Evolutionary conservation across 2,113 vertebrate genomes (phyloP).

Genomic region (Peromyscus californicus): DNA sequence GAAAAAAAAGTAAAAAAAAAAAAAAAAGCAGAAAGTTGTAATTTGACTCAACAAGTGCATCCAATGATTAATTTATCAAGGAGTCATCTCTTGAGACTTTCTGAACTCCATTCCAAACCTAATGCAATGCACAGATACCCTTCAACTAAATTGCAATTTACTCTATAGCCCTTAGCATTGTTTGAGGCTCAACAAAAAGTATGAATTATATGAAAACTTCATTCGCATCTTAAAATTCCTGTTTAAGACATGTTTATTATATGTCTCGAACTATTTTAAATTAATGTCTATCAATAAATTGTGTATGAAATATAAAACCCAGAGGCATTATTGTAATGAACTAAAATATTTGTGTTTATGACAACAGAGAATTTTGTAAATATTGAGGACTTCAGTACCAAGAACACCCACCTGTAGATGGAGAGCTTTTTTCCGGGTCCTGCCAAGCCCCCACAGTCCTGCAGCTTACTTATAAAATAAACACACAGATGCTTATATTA

Average conservation of each 20-base stretch:
- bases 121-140: neutral
- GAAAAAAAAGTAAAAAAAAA: too few species aligned
- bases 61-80: neutral
- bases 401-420: too few species aligned
- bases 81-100: neutral
- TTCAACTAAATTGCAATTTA: neutral
- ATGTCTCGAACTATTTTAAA: neutral
- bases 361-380: neutral
- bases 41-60: neutral
- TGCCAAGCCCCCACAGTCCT: too few species aligned
- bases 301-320: neutral
- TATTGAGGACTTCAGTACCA: too few species aligned
- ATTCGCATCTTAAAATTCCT: neutral
- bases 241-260: neutral
- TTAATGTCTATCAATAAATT: neutral
- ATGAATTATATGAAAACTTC: neutral
- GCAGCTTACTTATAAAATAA: too few species aligned
- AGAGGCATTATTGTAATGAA: neutral
- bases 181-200: neutral
- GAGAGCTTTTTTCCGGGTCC: too few species aligned
- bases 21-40: neutral
- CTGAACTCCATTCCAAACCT: neutral
- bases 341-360: neutral
- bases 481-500: too few species aligned
- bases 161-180: neutral